Evolutionary conservation across 2,113 vertebrate genomes (phyloP).

Genomic region (Pituophis catenifer): DNA sequence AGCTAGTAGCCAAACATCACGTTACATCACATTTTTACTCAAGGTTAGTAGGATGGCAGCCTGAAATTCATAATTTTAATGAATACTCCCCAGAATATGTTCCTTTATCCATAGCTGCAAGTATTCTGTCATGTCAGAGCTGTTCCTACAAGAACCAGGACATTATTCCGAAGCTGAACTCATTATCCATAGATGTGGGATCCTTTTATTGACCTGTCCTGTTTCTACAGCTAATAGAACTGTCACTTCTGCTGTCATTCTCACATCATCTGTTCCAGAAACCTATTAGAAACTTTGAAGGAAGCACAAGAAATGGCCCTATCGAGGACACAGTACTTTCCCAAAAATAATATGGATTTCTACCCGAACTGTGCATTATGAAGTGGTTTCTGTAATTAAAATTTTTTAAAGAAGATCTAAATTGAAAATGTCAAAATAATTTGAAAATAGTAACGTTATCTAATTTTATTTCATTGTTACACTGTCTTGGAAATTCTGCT

Average conservation of each 20-base stretch:
- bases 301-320: conserved; percentile 35
- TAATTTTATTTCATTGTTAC: neutral
- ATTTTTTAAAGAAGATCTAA: neutral
- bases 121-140: neutral
- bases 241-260: conserved; percentile 61
- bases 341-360: conserved; percentile 38
- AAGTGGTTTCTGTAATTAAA: conserved; percentile 6
- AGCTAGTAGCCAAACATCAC: too few species aligned
- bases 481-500: neutral
- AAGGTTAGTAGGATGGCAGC: neutral
- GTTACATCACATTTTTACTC: neutral
- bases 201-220: conserved; percentile 29
- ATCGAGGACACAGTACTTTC: conserved; percentile 25
- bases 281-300: conserved; percentile 49
- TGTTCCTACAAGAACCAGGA: conserved; percentile 54
- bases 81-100: neutral
- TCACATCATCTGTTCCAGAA: conserved; percentile 35
- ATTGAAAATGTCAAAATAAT: neutral
- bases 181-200: conserved; percentile 57
- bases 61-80: conserved; percentile 28
- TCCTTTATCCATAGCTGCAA: conserved; percentile 35
- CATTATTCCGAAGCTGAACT: conserved; percentile 52
- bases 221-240: conserved; percentile 64
- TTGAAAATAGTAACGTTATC: neutral
- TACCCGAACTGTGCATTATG: conserved; percentile 30